Base-by-base conservation (phyloP, 2,797 vertebrate genomes). In the Atherinosoma microstoma region DNA sequence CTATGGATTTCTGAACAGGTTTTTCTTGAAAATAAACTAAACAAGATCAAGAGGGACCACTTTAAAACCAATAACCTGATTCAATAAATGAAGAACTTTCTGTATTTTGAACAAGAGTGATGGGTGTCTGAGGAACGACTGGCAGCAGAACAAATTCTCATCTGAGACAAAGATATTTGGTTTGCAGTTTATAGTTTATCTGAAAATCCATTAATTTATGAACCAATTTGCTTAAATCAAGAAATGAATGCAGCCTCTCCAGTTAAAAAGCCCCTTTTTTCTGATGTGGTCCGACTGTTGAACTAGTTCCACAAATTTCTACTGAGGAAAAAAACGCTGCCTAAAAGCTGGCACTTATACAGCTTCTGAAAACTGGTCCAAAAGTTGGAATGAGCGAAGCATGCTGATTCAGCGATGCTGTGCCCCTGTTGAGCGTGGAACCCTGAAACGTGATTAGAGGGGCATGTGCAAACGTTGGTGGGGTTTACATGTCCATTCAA, bases 91-190 rank as follows among this genome's bases (percentile, higher is more conserved):
- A 38, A 2, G 11, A 38, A 38, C 12, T 38, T 38, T 12, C 36
- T 38, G 2, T 38, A 38, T 38, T 22, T 22, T 2, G 22, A 11
- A 51, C 10, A 36, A 30, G 11, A 58, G 8, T 22, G 27, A 10
- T 30, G 49, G 61, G 35, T 20, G 38, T 58, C 34, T 73, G n/a
- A 75, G 62, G 18, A 42, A 61, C 56, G 16, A 45, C 22, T 40
- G 53, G n/a, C 65, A 56, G 54, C 35, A 24, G 42, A 38, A 38
- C 13, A 29, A 45, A 69, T 67, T 56, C 4, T 27, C 15, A 20
- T 54, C 9, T 34, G 30, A 40, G 10, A 22, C 10, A 30, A 51
- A 45, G 4, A 6, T 62, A 32, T 45, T 4, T 51, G 35, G 27
- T 36, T 72, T 47, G 49, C 20, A 22, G 51, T 32, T 35, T 32